Evolutionary conservation across 2,797 vertebrate species (phyloP).

Genomic region (Microctenopoma stevenorrisi): DNA sequence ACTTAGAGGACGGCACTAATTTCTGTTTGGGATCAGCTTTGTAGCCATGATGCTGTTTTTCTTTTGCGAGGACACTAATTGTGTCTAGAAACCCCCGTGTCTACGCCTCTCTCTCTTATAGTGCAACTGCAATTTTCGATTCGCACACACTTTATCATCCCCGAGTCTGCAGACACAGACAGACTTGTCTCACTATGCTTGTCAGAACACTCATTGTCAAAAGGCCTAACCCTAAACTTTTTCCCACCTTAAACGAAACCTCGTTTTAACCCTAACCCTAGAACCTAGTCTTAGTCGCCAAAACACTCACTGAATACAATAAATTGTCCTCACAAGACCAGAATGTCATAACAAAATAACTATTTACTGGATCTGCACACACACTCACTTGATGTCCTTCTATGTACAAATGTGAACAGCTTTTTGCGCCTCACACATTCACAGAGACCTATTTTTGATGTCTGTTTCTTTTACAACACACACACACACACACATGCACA

Average conservation of each 20-base stretch:
- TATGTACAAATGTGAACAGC: constrained; percentile 3
- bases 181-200: not conserved
- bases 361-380: not conserved
- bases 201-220: too few species aligned
- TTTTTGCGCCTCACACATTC: constrained; percentile 11
- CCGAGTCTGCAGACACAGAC: not conserved
- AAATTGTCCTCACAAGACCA: too few species aligned
- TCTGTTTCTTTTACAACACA: constrained; percentile 20
- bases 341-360: too few species aligned
- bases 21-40: constrained; percentile 55
- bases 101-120: constrained; percentile 1
- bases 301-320: too few species aligned
- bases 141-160: not conserved
- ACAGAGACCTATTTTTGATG: constrained; percentile 37
- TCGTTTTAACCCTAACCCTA: too few species aligned
- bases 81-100: constrained; percentile 46
- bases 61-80: constrained; percentile 36
- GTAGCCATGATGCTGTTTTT: constrained; percentile 50
- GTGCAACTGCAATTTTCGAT: not conserved
- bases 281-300: too few species aligned
- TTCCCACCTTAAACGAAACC: too few species aligned
- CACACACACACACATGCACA: not conserved
- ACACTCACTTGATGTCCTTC: not conserved
- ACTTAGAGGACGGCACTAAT: constrained; percentile 31
- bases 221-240: too few species aligned